These are phyloP conservation scores for Tenthredo distinguenda DNA, from an alignment of 2,888 invertebrate genomes.

Conservation along the genomic window DNA sequence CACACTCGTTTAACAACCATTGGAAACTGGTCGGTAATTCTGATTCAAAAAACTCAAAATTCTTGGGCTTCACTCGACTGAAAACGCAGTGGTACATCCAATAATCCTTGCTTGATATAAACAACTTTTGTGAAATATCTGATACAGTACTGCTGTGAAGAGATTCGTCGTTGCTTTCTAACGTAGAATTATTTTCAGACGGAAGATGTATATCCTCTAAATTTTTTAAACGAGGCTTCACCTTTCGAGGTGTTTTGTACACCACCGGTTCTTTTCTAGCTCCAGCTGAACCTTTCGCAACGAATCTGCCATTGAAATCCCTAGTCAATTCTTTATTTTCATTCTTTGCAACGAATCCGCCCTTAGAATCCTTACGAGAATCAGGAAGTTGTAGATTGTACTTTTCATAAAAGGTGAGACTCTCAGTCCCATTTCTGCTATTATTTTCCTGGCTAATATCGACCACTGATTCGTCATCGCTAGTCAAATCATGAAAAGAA, in stretches of 20 bases:
- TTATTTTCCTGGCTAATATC: slow-evolving; percentile 11
- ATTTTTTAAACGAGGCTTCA: neutral
- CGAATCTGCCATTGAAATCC: slow-evolving; percentile 57
- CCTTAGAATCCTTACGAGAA: neutral
- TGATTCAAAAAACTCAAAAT: slow-evolving; percentile 69
- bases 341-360: slow-evolving; percentile 11
- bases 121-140: slow-evolving; percentile 59
- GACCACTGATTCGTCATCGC: slow-evolving; percentile 53
- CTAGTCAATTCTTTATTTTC: slow-evolving; percentile 51
- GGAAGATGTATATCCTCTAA: neutral
- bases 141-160: neutral
- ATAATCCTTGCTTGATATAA: slow-evolving; percentile 71
- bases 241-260: neutral
- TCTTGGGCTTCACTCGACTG: slow-evolving; percentile 66
- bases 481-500: slow-evolving; percentile 59
- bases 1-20: slow-evolving; percentile 76
- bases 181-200: neutral
- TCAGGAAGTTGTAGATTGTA: slow-evolving; percentile 58
- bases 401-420: slow-evolving; percentile 55
- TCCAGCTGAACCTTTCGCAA: slow-evolving; percentile 35
- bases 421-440: slow-evolving; percentile 39
- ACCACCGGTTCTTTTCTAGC: neutral
- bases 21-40: slow-evolving; percentile 73
- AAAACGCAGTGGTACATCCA: slow-evolving; percentile 75
- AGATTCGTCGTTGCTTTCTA: neutral